phyloP scores from a whole-genome alignment of 2,113 vertebrate genomes.

The Urocynchramus pylzowi region DNA sequence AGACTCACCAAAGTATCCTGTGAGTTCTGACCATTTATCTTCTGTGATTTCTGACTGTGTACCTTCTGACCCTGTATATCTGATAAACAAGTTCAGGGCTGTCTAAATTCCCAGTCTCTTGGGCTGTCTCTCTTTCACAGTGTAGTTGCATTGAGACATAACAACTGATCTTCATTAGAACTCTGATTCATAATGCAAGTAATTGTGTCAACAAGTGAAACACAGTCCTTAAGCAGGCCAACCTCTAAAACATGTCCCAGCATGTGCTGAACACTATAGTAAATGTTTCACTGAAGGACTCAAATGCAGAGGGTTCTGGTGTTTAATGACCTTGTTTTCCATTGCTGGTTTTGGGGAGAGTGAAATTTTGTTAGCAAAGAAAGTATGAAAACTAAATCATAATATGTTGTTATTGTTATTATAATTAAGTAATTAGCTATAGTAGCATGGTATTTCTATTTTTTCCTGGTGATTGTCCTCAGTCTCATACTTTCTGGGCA shows the following conservation, averaged over 20 bases:
- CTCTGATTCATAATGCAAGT: conserved; percentile 69
- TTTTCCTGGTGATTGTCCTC: neutral
- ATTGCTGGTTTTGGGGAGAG: neutral
- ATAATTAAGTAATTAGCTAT: neutral
- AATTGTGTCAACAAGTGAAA: conserved; percentile 67
- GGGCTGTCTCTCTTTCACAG: conserved; percentile 26
- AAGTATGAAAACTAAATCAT: neutral
- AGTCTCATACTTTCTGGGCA: neutral
- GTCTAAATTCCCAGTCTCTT: neutral
- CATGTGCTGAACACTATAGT: neutral
- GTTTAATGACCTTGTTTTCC: neutral
- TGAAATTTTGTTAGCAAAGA: neutral
- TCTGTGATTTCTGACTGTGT: neutral
- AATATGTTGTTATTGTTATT: neutral
- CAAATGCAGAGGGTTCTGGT: neutral
- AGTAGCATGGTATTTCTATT: neutral
- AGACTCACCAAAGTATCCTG: conserved; percentile 15
- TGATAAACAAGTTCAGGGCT: conserved; percentile 9
- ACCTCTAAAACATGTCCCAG: conserved; percentile 47
- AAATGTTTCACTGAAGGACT: neutral
- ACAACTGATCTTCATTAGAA: conserved; percentile 68
- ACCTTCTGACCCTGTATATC: conserved; percentile 6
- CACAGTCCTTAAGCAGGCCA: conserved; percentile 19
- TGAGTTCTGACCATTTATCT: conserved; percentile 42
- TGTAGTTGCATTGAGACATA: conserved; percentile 26